Evolutionary conservation across 2,113 vertebrate genomes (phyloP), one percentile per base, ranked within the genome.

Genomic region (Nothoprocta perdicaria): DNA sequence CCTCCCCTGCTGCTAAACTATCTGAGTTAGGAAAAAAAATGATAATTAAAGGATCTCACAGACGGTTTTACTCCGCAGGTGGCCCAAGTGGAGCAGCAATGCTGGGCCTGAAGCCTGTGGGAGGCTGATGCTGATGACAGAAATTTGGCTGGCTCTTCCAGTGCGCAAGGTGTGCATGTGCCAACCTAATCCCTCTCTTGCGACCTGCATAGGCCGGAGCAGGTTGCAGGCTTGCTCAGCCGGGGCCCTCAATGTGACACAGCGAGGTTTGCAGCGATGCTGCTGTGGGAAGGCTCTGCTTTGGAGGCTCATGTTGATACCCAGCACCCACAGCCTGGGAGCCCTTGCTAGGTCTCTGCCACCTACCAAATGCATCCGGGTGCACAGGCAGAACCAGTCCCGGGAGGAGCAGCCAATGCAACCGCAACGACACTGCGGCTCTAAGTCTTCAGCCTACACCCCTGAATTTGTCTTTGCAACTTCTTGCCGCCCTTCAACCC

Each of bases 191-290:
- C 19, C n/a, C 55, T 66, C 68, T 83, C 71, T 68, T 5, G 6
- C 0, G 0, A 52, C 43, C 12, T 35, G 46, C 33, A 55, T 24
- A 22, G 73, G 52, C n/a, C 23, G 31, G 19, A 23, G 12, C 19
- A 8, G 55, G 76, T 12, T 29, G 72, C 75, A 91, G 21, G 71
- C 88, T 82, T 82, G 53, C 35, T 62, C 75, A 76, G 48, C 43
- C n/a, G 55, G 60, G 11, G 18, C 60, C 8, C 23, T 65, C 14
- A 0, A 52, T 45, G 4, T 17, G 72, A 61, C 57, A 48, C 52
- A 80, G 1, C 9, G 60, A 27, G 6, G 35, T 41, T 58, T 62
- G 43, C 12, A 2, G 53, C 14, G 43, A 79, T 4, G 9, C 33
- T 79, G 71, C 2, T 7, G 31, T 3, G 13, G 53, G 31, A 60